phyloP scores from a whole-genome alignment of 2,888 invertebrate species.

The Linyphia triangularis region DNA sequence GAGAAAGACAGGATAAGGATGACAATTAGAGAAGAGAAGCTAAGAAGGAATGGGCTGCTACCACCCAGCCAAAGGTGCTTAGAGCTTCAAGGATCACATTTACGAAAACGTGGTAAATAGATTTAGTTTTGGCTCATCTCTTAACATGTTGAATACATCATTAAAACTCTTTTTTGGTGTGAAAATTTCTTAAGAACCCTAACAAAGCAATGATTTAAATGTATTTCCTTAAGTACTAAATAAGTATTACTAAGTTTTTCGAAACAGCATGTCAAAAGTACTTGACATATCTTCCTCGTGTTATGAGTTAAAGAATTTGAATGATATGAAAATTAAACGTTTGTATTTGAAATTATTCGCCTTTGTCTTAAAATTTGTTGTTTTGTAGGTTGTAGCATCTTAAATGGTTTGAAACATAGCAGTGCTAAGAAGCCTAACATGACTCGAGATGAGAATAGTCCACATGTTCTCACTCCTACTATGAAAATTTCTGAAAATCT shows the following conservation, averaged over 20 bases:
- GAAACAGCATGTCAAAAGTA: no score
- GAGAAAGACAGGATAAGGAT: constrained; percentile 56
- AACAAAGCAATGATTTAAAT: background rate
- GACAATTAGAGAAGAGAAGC: constrained; percentile 43
- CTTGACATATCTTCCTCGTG: no score
- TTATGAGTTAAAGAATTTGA: no score
- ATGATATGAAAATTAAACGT: no score
- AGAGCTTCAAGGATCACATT: constrained; percentile 47
- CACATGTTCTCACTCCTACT: background rate
- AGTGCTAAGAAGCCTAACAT: constrained; percentile 37
- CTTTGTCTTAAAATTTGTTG: no score
- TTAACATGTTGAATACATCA: background rate
- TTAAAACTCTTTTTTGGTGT: background rate
- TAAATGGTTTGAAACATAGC: constrained; percentile 24
- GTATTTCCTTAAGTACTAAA: background rate
- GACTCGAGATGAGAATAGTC: constrained; percentile 2
- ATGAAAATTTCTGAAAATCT: background rate
- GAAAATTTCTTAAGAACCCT: background rate
- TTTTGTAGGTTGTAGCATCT: constrained; percentile 17
- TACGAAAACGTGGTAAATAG: constrained; percentile 53
- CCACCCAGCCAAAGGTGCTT: constrained; percentile 37
- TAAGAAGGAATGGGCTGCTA: constrained; percentile 52
- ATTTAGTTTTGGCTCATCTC: background rate
- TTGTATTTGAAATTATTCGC: no score
- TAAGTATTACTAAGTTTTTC: no score